These are phyloP conservation scores for Scaptomyza parva DNA, from an alignment of 2,888 invertebrate genomes.

Conservation along the genomic window DNA sequence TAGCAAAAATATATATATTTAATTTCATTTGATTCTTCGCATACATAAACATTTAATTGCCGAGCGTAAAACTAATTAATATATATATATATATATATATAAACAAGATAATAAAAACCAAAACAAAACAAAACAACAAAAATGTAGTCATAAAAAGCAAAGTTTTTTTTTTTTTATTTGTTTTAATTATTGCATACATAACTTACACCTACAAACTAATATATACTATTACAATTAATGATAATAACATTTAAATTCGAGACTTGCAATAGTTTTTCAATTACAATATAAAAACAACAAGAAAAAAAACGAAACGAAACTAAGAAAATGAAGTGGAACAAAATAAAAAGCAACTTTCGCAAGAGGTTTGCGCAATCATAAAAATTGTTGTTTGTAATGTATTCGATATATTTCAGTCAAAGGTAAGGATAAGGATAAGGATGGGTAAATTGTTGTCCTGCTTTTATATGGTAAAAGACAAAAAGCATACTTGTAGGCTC, in stretches of 20 bases:
- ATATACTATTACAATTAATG: constrained; percentile 43
- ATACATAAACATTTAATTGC: constrained; percentile 26
- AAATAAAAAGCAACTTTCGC: constrained; percentile 21
- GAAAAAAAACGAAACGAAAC: constrained; percentile 10
- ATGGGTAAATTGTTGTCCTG: no score
- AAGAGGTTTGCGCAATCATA: constrained; percentile 23
- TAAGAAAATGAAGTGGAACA: constrained; percentile 8
- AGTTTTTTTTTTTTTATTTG: constrained; percentile 44
- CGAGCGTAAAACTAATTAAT: constrained; percentile 30
- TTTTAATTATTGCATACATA: constrained; percentile 56
- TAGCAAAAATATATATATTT: constrained; percentile 48
- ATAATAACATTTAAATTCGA: constrained; percentile 53
- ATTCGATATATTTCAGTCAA: no score
- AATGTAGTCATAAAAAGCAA: constrained; percentile 46
- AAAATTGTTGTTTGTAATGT: background rate
- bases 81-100: background rate
- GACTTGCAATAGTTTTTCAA: constrained; percentile 62
- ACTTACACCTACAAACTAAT: constrained; percentile 49
- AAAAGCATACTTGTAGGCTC: no score
- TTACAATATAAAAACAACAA: no score
- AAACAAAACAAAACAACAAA: constrained; percentile 3
- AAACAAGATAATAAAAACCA: constrained; percentile 12
- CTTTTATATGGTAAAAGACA: no score
- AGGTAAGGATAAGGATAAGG: no score
- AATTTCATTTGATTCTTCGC: constrained; percentile 36